Evolutionary conservation across 1,140 invertebrate genomes (phyloP).

Genomic region (Saxidomus purpurata): DNA sequence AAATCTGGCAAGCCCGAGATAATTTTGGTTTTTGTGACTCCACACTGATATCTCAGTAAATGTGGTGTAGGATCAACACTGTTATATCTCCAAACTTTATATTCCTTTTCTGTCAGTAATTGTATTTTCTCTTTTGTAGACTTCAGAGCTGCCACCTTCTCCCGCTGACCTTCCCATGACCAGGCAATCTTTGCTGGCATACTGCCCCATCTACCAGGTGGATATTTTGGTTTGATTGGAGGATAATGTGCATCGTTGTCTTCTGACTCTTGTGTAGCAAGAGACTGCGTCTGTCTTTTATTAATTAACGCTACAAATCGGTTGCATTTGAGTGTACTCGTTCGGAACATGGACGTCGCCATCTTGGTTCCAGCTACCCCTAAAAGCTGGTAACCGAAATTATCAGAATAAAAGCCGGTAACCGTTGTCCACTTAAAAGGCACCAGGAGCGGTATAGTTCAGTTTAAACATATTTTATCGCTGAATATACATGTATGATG

Average conservation of each 20-base stretch:
- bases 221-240: slow-evolving; percentile 78
- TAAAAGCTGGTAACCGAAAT: background rate
- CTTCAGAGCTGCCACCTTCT: slow-evolving; percentile 48
- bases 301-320: background rate
- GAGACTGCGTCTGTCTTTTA: background rate
- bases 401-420: background rate
- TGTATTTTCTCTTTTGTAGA: slow-evolving; percentile 69
- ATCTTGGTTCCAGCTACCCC: background rate
- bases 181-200: slow-evolving; percentile 73
- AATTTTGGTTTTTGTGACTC: slow-evolving; percentile 79
- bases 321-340: background rate
- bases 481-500: too few species aligned
- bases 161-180: slow-evolving; percentile 65
- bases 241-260: slow-evolving; percentile 74
- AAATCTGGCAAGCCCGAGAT: slow-evolving; percentile 72
- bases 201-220: slow-evolving; percentile 78
- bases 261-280: background rate
- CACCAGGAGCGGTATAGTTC: too few species aligned
- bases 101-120: slow-evolving; percentile 54
- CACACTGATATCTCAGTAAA: slow-evolving; percentile 69
- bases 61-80: slow-evolving; percentile 59
- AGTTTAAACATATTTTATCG: too few species aligned
- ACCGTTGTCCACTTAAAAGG: too few species aligned
- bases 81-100: slow-evolving; percentile 43
- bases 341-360: slow-evolving; percentile 14